These are phyloP conservation scores for Agrochola lychnidis DNA, from an alignment of 2,888 invertebrate species.

Conservation along the genomic window DNA sequence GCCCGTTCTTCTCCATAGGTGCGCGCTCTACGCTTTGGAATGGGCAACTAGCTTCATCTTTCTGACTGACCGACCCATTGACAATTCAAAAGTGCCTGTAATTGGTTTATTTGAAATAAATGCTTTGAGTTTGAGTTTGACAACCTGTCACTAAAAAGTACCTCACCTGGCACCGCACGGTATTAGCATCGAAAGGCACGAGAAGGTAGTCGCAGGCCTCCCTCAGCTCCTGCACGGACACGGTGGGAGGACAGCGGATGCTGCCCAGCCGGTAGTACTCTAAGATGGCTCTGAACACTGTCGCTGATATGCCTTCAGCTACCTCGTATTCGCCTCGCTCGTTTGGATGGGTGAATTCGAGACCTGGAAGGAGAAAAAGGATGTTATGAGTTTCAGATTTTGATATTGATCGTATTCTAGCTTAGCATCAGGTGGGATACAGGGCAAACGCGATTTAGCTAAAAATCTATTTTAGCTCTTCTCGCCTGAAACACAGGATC, in stretches of 20 bases:
- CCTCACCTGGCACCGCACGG: conserved; percentile 94
- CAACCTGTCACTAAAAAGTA: neutral
- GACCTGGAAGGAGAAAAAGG: conserved; percentile 86
- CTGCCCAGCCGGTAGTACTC: conserved; percentile 98
- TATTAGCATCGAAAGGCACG: conserved; percentile 99
- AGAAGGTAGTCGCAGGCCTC: conserved; percentile 99
- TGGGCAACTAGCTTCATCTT: too few species aligned
- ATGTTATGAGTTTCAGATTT: neutral
- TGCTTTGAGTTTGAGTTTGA: too few species aligned
- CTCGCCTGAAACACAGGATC: too few species aligned
- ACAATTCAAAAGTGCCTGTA: too few species aligned
- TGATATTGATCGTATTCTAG: neutral
- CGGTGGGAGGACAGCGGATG: conserved; percentile 98
- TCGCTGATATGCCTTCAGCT: conserved; percentile 98
- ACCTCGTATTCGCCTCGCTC: conserved; percentile 99
- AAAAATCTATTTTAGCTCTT: too few species aligned
- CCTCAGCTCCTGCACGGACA: conserved; percentile 98
- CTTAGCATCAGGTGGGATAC: neutral
- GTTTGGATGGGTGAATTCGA: conserved; percentile 97
- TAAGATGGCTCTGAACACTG: conserved; percentile 98
- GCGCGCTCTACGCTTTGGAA: too few species aligned
- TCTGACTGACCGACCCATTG: too few species aligned
- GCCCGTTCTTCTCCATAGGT: too few species aligned
- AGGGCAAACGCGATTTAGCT: too few species aligned
- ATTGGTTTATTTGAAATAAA: too few species aligned